These are phyloP conservation scores for Recurvirostra avosetta DNA, from an alignment of 2,113 vertebrate genomes.

Conservation along the genomic window DNA sequence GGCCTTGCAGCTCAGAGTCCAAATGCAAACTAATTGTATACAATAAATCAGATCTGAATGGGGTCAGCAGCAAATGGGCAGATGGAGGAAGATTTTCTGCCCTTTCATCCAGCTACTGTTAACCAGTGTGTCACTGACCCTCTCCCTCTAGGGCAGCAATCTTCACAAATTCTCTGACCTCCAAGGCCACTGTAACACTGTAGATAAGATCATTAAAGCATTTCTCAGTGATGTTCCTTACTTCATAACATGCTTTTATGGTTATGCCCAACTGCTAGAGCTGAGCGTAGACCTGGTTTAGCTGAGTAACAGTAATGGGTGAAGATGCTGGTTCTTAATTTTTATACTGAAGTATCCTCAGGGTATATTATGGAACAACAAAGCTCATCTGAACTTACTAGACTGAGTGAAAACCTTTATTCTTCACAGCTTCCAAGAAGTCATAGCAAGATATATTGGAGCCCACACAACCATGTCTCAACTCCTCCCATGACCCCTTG, in stretches of 20 bases:
- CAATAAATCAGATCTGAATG: constrained; percentile 8
- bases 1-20: not conserved
- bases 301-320: not conserved
- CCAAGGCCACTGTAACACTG: not conserved
- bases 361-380: not conserved
- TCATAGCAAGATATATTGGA: not conserved
- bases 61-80: not conserved
- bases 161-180: not conserved
- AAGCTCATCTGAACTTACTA: not conserved
- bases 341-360: not conserved
- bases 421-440: not conserved
- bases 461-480: accelerated
- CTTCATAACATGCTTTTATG: not conserved
- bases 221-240: not conserved
- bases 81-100: not conserved
- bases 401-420: not conserved
- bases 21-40: constrained; percentile 2
- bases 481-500: not conserved
- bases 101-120: not conserved
- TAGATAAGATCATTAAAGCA: not conserved
- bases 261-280: not conserved
- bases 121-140: not conserved
- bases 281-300: not conserved
- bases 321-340: not conserved
- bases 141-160: not conserved